Conservation (phyloP, 1,140 invertebrate species). For the Leptonema lineaticorne region DNA sequence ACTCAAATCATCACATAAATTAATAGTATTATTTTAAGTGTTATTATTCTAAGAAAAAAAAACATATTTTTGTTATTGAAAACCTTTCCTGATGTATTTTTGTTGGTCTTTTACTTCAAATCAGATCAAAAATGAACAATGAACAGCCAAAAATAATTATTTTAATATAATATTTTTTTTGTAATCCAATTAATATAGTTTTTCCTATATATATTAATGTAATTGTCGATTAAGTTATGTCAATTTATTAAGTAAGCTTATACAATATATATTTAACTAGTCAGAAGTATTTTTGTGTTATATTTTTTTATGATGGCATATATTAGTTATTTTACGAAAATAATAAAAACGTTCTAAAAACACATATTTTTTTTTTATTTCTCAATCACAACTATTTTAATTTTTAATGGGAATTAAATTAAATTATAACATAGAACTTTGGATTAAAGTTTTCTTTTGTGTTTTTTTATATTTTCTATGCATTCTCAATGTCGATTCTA, state of each 20-base stretch:
- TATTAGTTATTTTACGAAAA: constrained; percentile 4
- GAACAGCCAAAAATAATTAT: background rate
- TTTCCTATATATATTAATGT: too few relatives aligned
- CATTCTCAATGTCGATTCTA: too few relatives aligned
- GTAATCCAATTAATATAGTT: background rate
- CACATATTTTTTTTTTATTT: background rate
- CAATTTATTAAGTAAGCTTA: background rate
- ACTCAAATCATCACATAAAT: background rate
- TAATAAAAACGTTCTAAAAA: background rate
- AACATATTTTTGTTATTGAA: background rate
- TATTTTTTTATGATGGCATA: constrained; percentile 21
- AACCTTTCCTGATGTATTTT: background rate
- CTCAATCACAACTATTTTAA: too few relatives aligned
- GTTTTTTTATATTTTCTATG: too few relatives aligned
- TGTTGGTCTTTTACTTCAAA: background rate
- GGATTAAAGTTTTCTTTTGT: too few relatives aligned
- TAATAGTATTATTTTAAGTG: constrained; percentile 8
- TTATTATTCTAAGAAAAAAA: background rate
- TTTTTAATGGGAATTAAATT: too few relatives aligned
- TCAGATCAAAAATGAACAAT: background rate
- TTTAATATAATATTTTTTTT: background rate
- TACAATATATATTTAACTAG: constrained; percentile 18
- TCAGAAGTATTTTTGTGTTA: constrained; percentile 28
- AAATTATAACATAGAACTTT: too few relatives aligned
- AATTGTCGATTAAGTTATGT: background rate